These are phyloP conservation scores for Marmota flaviventris DNA, from an alignment of 2,113 vertebrate species.

Conservation along the genomic window DNA sequence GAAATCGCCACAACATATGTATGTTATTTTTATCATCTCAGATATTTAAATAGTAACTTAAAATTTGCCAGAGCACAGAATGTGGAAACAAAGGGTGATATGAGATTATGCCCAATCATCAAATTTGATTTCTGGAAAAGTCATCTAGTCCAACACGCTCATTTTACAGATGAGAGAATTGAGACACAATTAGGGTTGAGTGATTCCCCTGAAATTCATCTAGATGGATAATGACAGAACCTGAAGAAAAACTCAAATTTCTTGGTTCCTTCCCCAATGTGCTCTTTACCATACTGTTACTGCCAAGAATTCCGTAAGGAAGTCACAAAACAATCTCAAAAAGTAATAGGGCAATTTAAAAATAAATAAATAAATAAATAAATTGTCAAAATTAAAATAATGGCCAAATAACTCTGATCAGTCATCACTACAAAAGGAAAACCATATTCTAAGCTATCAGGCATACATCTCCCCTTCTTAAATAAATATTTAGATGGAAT, in stretches of 20 bases:
- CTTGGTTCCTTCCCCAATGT: not conserved
- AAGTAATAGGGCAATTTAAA: not conserved
- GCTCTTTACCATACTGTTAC: not conserved
- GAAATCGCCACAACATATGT: not conserved
- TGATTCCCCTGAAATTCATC: not conserved
- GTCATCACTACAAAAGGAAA: not conserved
- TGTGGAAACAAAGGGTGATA: not conserved
- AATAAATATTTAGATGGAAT: not conserved
- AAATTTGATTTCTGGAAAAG: slow-evolving; percentile 32
- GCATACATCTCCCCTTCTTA: not conserved
- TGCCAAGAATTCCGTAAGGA: not conserved
- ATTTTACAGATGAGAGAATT: not conserved
- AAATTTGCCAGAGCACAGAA: not conserved
- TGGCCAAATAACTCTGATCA: not conserved
- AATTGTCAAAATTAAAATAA: not conserved
- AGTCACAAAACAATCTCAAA: not conserved
- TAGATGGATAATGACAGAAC: not conserved
- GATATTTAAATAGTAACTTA: not conserved
- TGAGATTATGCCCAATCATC: not conserved
- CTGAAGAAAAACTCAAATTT: not conserved
- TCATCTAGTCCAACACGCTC: not conserved
- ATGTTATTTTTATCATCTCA: not conserved
- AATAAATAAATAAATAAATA: no score
- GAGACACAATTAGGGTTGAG: not conserved
- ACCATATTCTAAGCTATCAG: not conserved